Base-by-base conservation (phyloP, 2,113 vertebrate genomes). In the Platanista minor region DNA sequence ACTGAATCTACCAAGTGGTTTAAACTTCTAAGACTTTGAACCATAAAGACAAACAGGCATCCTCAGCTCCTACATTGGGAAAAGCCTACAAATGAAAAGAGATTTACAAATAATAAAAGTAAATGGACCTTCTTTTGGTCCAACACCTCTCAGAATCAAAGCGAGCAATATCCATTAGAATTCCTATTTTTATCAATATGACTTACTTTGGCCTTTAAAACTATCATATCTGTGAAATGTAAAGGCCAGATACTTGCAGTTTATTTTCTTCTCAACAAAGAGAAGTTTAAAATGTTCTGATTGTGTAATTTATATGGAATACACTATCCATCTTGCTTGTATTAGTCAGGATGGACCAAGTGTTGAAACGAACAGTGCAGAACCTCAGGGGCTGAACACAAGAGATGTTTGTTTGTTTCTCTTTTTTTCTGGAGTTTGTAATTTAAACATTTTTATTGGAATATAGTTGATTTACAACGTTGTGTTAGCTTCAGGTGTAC, bases 271-370 rank as follows among this genome's bases (percentile, higher is more conserved):
- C 14, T 72, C 14, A 11, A 4, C 6, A 4, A 41, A 89, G 9
- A 33, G 52, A 59, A 27, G 11, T 46, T 31, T 6, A 69, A 31
- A 27, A 2, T 5, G 12, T 57, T 71, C 33, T 36, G 2, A 5
- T 14, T 43, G 36, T 6, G 21, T 39, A 3, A 18, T 72, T 7
- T 29, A 20, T 11, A 1, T 6, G 21, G 25, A 59, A 46, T 15
- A 14, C 23, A 33, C 52, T 33, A 41, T 12, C 18, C 17, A 0
- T 2, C 12, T 41, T 21, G 18, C 25, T 31, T 15, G 4, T 7
- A 1, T 25, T 12, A 5, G 9, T 25, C 39, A 29, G 29, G 23
- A 18, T 0, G 8, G 91, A 57, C 6, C 25, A 13, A 3, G 4
- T 14, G 54, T 59, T 29, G 27, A 27, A 10, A 6, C 29, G 3